Percentiles rank a stretch among this genome's conserved stretches.
phyloP scores from a whole-genome alignment of 2,797 vertebrate species.

The Scolopax rusticola region DNA sequence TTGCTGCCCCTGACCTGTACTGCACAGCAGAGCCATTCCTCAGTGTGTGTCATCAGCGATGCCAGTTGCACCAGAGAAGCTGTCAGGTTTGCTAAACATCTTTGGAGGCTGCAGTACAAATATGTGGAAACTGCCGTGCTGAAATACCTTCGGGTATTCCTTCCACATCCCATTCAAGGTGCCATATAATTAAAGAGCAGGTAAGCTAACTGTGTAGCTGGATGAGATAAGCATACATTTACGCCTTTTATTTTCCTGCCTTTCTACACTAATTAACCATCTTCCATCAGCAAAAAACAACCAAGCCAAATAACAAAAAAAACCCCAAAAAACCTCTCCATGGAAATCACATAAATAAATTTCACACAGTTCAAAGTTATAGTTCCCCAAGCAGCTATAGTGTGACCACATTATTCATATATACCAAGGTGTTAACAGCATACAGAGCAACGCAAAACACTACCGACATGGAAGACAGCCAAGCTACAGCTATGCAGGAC shows the following conservation, averaged over 20 bases:
- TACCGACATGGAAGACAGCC: slow-evolving; percentile 20
- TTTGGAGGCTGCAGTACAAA: not conserved
- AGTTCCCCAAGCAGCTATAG: slow-evolving; percentile 55
- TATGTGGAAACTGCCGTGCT: rapidly evolving
- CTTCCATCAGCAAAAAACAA: not conserved
- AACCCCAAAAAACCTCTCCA: not conserved
- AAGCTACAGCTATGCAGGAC: slow-evolving; percentile 36
- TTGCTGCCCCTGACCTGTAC: not conserved
- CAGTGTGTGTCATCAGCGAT: rapidly evolving
- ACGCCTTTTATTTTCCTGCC: not conserved
- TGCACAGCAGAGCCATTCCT: not conserved
- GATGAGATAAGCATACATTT: not conserved
- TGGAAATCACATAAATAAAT: not conserved
- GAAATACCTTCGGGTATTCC: not conserved
- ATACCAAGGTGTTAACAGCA: slow-evolving; percentile 66
- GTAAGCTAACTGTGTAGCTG: not conserved
- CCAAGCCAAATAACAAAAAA: not conserved
- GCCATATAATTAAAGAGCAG: not conserved
- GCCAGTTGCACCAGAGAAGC: not conserved
- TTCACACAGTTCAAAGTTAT: slow-evolving; percentile 12
- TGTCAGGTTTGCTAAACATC: not conserved
- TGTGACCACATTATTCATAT: slow-evolving; percentile 41
- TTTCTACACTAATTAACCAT: not conserved
- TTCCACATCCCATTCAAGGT: not conserved
- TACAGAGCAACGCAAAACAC: slow-evolving; percentile 33